Percentiles rank a stretch among this genome's conserved stretches.
These are phyloP conservation scores for Auanema freiburgensis DNA, from an alignment of 2,888 invertebrate genomes.

Conservation along the genomic window DNA sequence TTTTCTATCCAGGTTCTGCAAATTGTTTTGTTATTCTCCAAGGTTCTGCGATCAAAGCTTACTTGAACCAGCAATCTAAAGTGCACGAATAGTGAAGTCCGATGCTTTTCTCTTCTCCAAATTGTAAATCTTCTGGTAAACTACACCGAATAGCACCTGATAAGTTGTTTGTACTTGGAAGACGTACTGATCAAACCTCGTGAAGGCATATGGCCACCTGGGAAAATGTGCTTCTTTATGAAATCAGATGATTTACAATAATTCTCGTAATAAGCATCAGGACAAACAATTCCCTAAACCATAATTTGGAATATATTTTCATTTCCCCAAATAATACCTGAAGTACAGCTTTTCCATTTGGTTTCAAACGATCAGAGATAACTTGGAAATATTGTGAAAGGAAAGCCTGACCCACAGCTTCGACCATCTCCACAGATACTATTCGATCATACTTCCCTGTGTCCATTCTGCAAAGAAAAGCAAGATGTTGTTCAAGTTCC, in stretches of 20 bases:
- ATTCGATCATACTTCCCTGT: slow-evolving; percentile 44
- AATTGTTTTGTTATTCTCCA: not conserved
- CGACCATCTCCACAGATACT: slow-evolving; percentile 58
- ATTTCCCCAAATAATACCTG: slow-evolving; percentile 26
- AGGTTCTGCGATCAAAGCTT: slow-evolving; percentile 14
- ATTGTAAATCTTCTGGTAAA: slow-evolving; percentile 24
- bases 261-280: slow-evolving; percentile 52
- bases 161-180: slow-evolving; percentile 3
- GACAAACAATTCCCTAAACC: slow-evolving; percentile 51
- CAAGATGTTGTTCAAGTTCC: not conserved
- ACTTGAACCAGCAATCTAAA: slow-evolving; percentile 52
- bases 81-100: slow-evolving; percentile 54
- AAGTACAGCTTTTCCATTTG: slow-evolving; percentile 49
- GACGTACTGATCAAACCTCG: slow-evolving; percentile 20
- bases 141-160: slow-evolving; percentile 28
- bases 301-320: not conserved
- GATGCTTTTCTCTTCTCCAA: slow-evolving; percentile 29
- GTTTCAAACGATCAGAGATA: slow-evolving; percentile 41
- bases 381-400: slow-evolving; percentile 52
- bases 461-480: slow-evolving; percentile 39
- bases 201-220: slow-evolving; percentile 58
- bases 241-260: slow-evolving; percentile 52
- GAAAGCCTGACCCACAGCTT: slow-evolving; percentile 56
- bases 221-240: slow-evolving; percentile 61
- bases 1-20: slow-evolving; percentile 50